Percentiles rank a stretch among this genome's conserved stretches.
Evolutionary conservation across 1,140 invertebrate species (phyloP).

Genomic region (Mamestra configurata): DNA sequence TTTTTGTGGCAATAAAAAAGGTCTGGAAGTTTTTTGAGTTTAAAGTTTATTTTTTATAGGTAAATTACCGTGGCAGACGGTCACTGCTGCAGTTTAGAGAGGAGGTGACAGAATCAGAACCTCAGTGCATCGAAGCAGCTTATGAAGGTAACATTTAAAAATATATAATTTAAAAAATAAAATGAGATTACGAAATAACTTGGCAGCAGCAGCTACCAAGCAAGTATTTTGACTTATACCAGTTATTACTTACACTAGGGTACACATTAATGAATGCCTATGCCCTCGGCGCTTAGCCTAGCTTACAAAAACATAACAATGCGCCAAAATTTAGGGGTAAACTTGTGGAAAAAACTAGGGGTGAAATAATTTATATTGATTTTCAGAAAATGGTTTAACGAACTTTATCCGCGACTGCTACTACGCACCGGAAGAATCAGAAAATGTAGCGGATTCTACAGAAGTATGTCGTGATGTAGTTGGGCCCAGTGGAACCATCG

Average conservation of each 20-base stretch:
- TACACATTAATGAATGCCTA: too few relatives aligned
- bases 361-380: not conserved
- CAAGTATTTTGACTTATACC: too few relatives aligned
- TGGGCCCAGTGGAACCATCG: slow-evolving; percentile 46
- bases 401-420: slow-evolving; percentile 68
- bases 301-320: too few relatives aligned
- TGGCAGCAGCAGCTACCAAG: not conserved
- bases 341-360: too few relatives aligned
- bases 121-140: slow-evolving; percentile 63
- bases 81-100: slow-evolving; percentile 15
- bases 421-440: slow-evolving; percentile 50
- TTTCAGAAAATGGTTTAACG: slow-evolving; percentile 67
- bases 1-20: too few relatives aligned
- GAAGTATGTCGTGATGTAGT: slow-evolving; percentile 58
- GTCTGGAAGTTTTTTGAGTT: too few relatives aligned
- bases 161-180: slow-evolving; percentile 16
- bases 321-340: too few relatives aligned
- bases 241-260: too few relatives aligned
- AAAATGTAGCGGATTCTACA: not conserved
- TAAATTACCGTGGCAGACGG: not conserved
- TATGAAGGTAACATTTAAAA: slow-evolving; percentile 60
- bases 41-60: not conserved
- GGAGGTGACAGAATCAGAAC: slow-evolving; percentile 32
- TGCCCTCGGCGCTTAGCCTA: too few relatives aligned
- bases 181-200: too few relatives aligned